Base-by-base conservation (phyloP, 2,888 invertebrate species). In the Drosophila bunnanda region DNA sequence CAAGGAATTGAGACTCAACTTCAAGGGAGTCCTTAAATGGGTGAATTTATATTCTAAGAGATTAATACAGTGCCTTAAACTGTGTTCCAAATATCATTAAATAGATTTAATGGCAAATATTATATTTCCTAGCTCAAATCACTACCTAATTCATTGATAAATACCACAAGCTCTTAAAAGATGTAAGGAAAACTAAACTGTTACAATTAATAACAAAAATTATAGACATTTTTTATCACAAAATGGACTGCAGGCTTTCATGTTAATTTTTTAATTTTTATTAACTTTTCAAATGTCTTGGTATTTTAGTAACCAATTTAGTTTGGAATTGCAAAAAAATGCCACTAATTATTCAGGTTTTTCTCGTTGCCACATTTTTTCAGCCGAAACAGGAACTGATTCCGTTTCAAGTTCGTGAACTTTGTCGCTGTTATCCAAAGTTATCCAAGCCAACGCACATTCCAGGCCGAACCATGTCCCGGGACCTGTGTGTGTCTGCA, bases 401-500 rank as follows among this genome's bases (percentile, higher is more conserved):
- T 65, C 17, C 32, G 13, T 48, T 52, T 38, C 61, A 60, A 76
- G 80, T 78, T 81, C 87, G 69, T 71, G 74, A 73, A 76, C 86
- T 85, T 65, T 79, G 55, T 46, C 28, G 43, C 62, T 67, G 64
- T 50, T 52, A 52, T 52, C 34, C 50, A 44, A 52, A 52, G 65
- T 20, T 57, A 30, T 30, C 30, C 59, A 50, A 65, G 44, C 61
- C 64, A 53, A 41, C 52, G 54, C 55, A 52, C 68, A 69, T 69
- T 62, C 62, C 56, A 52, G 58, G 44, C 58, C 58, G 60, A 71
- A 60, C 67, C 74, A 65, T 61, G 56, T 74, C 76, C 75, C 67
- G 78, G 81, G 80, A 73, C 81, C 81, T 78, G 79, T 78, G 79
- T 77, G 79, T 79, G 79, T n/a, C n/a, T 77, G 79, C 88, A 85